These are phyloP conservation scores for Isichthys henryi DNA, from an alignment of 2,113 vertebrate genomes.

Conservation along the genomic window DNA sequence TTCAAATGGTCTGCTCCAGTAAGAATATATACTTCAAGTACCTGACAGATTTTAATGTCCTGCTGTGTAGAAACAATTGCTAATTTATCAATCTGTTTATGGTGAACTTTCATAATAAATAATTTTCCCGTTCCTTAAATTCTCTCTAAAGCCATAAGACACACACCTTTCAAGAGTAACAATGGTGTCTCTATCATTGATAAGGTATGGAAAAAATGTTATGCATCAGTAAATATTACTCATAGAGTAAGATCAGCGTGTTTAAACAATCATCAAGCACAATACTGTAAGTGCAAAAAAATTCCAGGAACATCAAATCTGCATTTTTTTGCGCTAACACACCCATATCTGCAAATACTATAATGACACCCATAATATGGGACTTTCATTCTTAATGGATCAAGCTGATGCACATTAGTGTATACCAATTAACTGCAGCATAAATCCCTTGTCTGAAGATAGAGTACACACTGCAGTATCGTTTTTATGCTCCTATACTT, in stretches of 20 bases:
- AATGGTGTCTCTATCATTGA: not conserved
- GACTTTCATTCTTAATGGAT: not conserved
- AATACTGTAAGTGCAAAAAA: not conserved
- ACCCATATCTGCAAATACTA: not conserved
- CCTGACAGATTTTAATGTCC: not conserved
- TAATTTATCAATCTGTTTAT: not conserved
- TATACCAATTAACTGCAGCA: not conserved
- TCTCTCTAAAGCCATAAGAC: not conserved
- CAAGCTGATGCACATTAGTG: not conserved
- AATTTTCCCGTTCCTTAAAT: not conserved
- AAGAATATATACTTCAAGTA: not conserved
- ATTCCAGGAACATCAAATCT: not conserved
- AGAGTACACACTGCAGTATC: not conserved
- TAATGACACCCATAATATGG: not conserved
- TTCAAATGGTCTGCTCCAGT: not conserved
- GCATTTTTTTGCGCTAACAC: not conserved
- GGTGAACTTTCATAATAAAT: not conserved
- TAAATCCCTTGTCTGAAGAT: not conserved
- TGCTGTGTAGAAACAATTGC: not conserved
- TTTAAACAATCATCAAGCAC: not conserved
- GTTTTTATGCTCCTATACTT: not conserved
- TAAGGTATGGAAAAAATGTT: not conserved
- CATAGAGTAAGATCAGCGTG: not conserved
- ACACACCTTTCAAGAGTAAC: not conserved
- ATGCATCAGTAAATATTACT: not conserved